Base-by-base conservation (phyloP, 2,888 invertebrate species). In the Dorcus parallelipipedus region DNA sequence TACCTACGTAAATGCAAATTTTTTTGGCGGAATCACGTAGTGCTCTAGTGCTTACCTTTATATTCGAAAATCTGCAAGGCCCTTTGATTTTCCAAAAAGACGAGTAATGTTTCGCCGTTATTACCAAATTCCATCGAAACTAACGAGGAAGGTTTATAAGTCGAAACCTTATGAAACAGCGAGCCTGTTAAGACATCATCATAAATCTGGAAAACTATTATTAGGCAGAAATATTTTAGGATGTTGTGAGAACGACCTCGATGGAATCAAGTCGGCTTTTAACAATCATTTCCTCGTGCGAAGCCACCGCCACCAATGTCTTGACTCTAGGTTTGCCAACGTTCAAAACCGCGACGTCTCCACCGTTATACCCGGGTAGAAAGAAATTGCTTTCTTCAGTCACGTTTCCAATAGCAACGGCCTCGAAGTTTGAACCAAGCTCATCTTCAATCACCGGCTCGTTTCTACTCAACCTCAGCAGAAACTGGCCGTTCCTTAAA, bases 81-180 rank as follows among this genome's bases (percentile, higher is more conserved):
- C 64, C 66, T 69, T 52, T 68, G 51, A 59, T 78, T 69, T 68
- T 83, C 82, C 33, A 83, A 70, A 60, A 81, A 83, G 9, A 77
- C 75, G 10, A 84, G 64, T n/a, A 84, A 65, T 0, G 81, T 82
- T 67, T 83, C 81, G 33, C 80, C 81, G 49, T 74, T 78, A 23
- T 69, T 64, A 6, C 64, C 68, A 62, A 78, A 76, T 58, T 77
- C 74, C 4, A 79, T 55, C 1, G 78, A 73, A 14, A 79, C 68
- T 26, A 86, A 70, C 2, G 80, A 80, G 10, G 78, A 77, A 3
- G 86, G 84, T 58, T 77, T 79, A 4, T 75, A 73, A 0, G 81
- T 75, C 4, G 75, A 66, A 53, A 86, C 76, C 50, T 80, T 80
- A 64, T 86, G 84, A 62, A 82, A 79, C 14, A 85, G 65, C 49